phyloP scores from a whole-genome alignment of 23 tunicate genomes.

The Halocynthia roretzi region DNA sequence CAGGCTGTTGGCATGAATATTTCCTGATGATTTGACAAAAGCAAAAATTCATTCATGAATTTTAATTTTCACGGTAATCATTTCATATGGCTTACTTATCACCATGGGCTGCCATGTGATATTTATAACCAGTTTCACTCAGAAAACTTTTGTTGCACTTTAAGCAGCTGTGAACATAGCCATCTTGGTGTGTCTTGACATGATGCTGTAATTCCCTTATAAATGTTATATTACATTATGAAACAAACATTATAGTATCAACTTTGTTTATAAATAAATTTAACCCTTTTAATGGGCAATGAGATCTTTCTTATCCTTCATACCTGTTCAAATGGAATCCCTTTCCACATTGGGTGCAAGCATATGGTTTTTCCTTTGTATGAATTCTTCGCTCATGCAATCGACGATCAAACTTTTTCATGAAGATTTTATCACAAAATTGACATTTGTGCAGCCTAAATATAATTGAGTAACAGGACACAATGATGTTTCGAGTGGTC shows the following conservation, averaged over 20 bases:
- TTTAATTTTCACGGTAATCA: background rate
- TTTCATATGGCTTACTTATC: background rate
- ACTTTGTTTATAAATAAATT: background rate
- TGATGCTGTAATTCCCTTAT: background rate
- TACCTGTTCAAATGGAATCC: background rate
- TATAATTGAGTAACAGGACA: too few relatives aligned
- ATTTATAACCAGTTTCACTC: constrained; percentile 1
- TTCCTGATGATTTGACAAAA: background rate
- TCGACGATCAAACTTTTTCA: background rate
- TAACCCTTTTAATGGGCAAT: background rate
- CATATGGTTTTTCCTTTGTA: constrained; percentile 8
- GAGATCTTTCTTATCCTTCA: too few relatives aligned
- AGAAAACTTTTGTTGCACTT: background rate
- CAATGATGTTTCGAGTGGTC: too few relatives aligned
- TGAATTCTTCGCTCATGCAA: constrained; percentile 6
- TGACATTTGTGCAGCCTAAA: background rate
- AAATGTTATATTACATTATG: background rate
- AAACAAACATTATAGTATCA: background rate
- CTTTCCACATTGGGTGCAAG: background rate
- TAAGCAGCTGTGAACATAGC: background rate
- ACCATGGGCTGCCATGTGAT: constrained; percentile 1
- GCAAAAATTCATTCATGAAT: background rate
- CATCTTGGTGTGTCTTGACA: background rate
- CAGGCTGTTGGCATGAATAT: background rate
- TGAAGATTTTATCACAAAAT: background rate